Evolutionary conservation across 1,140 invertebrate genomes (phyloP).

Genomic region (Drosophila insularis): DNA sequence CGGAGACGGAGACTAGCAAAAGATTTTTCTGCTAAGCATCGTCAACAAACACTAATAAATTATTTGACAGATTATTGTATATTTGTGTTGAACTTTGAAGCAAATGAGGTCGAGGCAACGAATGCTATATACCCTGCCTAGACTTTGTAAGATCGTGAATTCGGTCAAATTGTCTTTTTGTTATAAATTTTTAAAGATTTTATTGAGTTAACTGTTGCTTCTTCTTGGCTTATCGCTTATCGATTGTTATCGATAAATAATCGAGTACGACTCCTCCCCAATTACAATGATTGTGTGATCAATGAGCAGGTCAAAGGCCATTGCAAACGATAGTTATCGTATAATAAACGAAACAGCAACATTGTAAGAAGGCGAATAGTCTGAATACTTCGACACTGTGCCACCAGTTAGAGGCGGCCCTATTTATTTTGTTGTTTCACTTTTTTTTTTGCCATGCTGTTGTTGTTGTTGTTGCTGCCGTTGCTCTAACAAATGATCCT

Average conservation of each 20-base stretch:
- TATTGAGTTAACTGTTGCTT: too few species aligned
- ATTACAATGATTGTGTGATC: too few species aligned
- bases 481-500: constrained; percentile 78
- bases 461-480: constrained; percentile 27
- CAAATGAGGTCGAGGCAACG: background rate
- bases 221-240: too few species aligned
- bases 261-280: too few species aligned
- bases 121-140: too few species aligned
- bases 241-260: too few species aligned
- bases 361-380: constrained; percentile 21
- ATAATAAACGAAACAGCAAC: constrained; percentile 28
- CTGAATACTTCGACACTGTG: constrained; percentile 42
- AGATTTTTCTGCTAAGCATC: background rate
- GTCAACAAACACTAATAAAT: constrained; percentile 72
- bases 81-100: constrained; percentile 76
- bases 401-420: constrained; percentile 25
- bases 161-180: too few species aligned
- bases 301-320: too few species aligned
- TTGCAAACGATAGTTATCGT: constrained; percentile 4
- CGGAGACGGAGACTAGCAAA: too few species aligned
- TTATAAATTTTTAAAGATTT: too few species aligned
- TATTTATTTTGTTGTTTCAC: constrained; percentile 10
- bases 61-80: constrained; percentile 73
- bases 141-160: too few species aligned
- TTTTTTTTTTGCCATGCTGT: background rate